Evolutionary conservation across 2,888 invertebrate genomes (phyloP), one percentile per base, ranked within the genome.

Genomic region (Pseudoips prasinana): DNA sequence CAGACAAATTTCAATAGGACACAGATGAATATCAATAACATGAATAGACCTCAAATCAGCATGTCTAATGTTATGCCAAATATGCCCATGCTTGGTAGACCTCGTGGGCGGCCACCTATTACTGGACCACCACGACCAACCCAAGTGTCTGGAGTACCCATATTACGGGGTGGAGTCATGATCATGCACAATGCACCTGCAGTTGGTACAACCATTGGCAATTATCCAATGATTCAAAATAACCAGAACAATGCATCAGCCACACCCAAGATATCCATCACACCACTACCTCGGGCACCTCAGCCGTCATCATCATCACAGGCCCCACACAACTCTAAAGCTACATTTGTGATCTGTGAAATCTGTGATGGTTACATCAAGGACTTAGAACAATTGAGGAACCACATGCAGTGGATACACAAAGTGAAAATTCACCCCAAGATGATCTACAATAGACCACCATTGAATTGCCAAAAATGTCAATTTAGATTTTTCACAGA

Each of bases 351-450:
- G 52, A 96, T 97, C 60, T 98, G 98, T 85, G 98, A 98, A 90
- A 97, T 98, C 59, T 98, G 98, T 86, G 98, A 98, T 80, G 98
- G 98, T 26, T 98, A 98, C 73, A 98, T 98, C 51, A 97, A 98
- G 90, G 98, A 98, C 85, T 90, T 97, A 76, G 97, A 97, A 74
- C 97, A 98, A 76, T 88, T 98, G 56, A 91, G 98, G 55, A 97
- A 97, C 79, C 98, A 98, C 75, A 98, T 98, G 96, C 97, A 97
- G 74, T 98, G 97, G 96, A 97, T 98, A 76, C 98, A 98, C 81
- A 97, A 98, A 91, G 96, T 97, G 46, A 97, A 97, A 82, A 97
- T 97, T 71, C 97, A 97, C 90, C 97, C 97, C 37, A 97, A 97
- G 88, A 97, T 97, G 96, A 96, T 97, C 62, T 96, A 96, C 82